A percentile compares a stretch with the other conserved stretches of the same genome.
These are phyloP conservation scores for Drosophila ohnishii DNA, from an alignment of 1,140 invertebrate species.

Conservation along the genomic window DNA sequence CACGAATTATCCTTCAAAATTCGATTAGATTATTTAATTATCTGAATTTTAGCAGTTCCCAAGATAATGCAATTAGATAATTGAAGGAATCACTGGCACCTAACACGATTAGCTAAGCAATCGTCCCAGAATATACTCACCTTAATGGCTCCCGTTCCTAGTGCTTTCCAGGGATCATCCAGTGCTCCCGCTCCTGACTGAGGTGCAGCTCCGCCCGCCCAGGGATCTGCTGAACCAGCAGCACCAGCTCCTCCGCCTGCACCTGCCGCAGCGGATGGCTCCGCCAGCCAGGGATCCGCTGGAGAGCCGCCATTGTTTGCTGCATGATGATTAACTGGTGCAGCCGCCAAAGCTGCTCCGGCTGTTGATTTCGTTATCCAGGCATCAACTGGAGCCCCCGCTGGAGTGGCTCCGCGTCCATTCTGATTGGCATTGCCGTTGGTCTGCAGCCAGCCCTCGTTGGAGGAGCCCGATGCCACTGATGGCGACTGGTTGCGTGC, in stretches of 20 bases:
- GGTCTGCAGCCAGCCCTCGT: constrained; percentile 80
- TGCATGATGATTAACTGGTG: constrained; percentile 41
- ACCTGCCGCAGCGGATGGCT: constrained; percentile 53
- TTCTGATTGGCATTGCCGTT: constrained; percentile 74
- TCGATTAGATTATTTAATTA: not conserved
- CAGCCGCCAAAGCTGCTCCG: constrained; percentile 43
- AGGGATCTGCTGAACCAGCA: constrained; percentile 63
- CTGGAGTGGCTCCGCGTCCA: constrained; percentile 54
- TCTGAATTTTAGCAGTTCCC: not conserved
- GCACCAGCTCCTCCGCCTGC: constrained; percentile 7
- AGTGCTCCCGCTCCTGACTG: constrained; percentile 84
- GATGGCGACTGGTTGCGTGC: constrained; percentile 79
- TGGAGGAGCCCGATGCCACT: constrained; percentile 78
- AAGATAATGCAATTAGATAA: not conserved
- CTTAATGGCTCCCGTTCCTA: constrained; percentile 61
- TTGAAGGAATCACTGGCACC: not conserved
- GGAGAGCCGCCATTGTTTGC: constrained; percentile 64
- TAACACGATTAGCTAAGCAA: not conserved
- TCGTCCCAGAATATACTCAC: constrained; percentile 30
- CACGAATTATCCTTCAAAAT: not conserved
- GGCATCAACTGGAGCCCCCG: constrained; percentile 54
- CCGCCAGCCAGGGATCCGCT: constrained; percentile 86
- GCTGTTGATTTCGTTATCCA: constrained; percentile 68
- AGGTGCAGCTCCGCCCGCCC: constrained; percentile 50
- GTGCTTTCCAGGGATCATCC: constrained; percentile 76